Percentiles rank a stretch among this genome's conserved stretches.
These are phyloP conservation scores for Epinephelus malabaricus DNA, from an alignment of 2,797 vertebrate species.

Conservation along the genomic window DNA sequence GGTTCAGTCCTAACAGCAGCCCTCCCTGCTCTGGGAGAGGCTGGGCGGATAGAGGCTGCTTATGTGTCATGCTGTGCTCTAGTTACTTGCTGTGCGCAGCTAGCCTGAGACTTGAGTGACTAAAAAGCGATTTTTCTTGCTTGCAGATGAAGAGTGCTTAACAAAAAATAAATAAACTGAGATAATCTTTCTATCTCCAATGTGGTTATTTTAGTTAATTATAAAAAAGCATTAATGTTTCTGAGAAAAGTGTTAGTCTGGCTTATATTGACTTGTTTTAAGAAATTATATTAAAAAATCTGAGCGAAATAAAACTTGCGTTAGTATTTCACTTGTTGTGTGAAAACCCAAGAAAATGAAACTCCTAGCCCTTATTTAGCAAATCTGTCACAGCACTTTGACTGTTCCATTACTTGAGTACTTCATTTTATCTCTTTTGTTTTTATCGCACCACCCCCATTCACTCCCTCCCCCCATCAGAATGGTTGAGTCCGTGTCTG, in stretches of 20 bases:
- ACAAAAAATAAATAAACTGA: not conserved
- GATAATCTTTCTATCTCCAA: not conserved
- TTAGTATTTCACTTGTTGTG: not conserved
- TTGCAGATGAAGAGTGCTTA: not conserved
- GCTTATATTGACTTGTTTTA: not conserved
- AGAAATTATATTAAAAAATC: not conserved
- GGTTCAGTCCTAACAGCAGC: constrained; percentile 74
- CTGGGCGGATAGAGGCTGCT: constrained; percentile 50
- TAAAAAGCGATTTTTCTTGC: constrained; percentile 20
- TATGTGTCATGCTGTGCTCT: constrained; percentile 63
- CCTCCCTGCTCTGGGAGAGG: constrained; percentile 60
- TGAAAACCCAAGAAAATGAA: not conserved
- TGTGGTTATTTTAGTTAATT: not conserved
- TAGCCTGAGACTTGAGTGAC: constrained; percentile 58
- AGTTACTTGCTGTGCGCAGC: constrained; percentile 51
- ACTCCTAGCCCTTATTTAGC: not conserved
- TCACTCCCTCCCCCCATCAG: not conserved
- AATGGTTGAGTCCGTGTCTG: constrained; percentile 75
- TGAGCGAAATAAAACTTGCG: not conserved
- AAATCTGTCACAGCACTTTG: not conserved
- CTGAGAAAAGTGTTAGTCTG: constrained; percentile 6
- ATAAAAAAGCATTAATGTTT: not conserved
- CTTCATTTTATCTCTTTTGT: constrained; percentile 38
- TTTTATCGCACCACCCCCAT: constrained; percentile 52
- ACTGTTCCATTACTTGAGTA: not conserved